A percentile compares a stretch with the other conserved stretches of the same genome.
phyloP scores from a whole-genome alignment of 2,888 invertebrate genomes.

The Cancer borealis region DNA sequence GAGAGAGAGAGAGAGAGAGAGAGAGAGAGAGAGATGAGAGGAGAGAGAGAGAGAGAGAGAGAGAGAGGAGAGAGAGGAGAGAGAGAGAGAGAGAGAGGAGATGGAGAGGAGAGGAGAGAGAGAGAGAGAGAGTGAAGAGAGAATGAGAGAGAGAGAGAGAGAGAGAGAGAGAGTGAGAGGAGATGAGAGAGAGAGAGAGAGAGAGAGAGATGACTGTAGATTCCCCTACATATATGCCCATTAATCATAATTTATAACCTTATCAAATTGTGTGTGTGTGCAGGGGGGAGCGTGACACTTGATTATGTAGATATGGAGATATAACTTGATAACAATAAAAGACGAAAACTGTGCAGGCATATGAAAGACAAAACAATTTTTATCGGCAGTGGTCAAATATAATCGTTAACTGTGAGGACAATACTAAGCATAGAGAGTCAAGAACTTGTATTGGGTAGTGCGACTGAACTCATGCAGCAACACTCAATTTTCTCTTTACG shows the following conservation, averaged over 20 bases:
- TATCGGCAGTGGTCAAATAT: neutral
- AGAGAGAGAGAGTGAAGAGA: neutral
- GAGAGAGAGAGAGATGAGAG: neutral
- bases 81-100: conserved; percentile 32
- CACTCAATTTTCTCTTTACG: neutral
- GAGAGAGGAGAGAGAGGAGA: conserved; percentile 27
- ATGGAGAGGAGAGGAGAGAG: conserved; percentile 1
- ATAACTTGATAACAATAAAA: neutral
- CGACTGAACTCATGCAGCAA: neutral
- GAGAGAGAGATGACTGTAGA: neutral
- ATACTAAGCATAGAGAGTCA: neutral
- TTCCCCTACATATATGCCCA: neutral
- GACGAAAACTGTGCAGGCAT: neutral
- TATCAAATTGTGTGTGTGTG: conserved; percentile 15
- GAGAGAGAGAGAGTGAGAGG: conserved; percentile 32
- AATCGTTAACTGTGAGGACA: neutral
- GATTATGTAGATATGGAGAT: neutral
- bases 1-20: neutral
- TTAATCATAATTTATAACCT: conserved; percentile 1
- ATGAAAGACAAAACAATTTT: neutral
- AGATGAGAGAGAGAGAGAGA: conserved; percentile 28
- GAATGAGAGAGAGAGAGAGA: conserved; percentile 29
- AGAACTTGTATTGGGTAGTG: too few species aligned
- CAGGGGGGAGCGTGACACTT: neutral
- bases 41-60: conserved; percentile 26